Base-by-base conservation (phyloP, 1,140 invertebrate genomes). In the Hylaeus anthracinus region DNA sequence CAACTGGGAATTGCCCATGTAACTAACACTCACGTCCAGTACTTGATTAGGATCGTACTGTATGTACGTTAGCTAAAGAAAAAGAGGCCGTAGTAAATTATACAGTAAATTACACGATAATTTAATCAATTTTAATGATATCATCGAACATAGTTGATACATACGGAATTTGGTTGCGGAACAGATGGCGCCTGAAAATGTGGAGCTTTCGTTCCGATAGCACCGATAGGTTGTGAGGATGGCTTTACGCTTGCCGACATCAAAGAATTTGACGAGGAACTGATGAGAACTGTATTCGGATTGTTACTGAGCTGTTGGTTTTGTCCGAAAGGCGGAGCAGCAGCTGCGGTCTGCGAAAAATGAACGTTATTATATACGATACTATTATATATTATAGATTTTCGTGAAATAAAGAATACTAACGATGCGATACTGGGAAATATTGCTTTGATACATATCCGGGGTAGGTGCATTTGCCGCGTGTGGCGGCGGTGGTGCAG, bases 241-340 rank as follows among this genome's bases (percentile, higher is more conserved):
- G 97, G 97, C 91, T 98, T 98, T 15, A 98, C 97, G 83, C 96
- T 96, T 56, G 97, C 97, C 1, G 97, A 98, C 97, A 98, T 98
- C 65, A 98, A 94, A 39, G 97, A 97, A 92, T 97, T 97, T 9
- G 96, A 96, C 9, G 96, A 96, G 45, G 97, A 98, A 69, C 97
- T 97, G 78, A 98, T 98, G 80, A 98, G 95, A 73, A 98, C 97
- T 45, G 97, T 97, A 88, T 96, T 98, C 43, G 97, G 97, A 93
- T 97, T 97, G 89, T 95, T 97, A 82, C 96, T 95, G 74, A 97
- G 94, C 88, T 97, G 97, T 70, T 96, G 95, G 83, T 96, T 96
- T 91, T 97, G 96, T 37, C 96, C 95, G 92, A 97, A 96, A 1
- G 94, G 95, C 85, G 93, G 95, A 77, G 92, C 95, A 86, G 92